Conservation (phyloP, 2,888 invertebrate genomes). For the Orgyia antiqua region DNA sequence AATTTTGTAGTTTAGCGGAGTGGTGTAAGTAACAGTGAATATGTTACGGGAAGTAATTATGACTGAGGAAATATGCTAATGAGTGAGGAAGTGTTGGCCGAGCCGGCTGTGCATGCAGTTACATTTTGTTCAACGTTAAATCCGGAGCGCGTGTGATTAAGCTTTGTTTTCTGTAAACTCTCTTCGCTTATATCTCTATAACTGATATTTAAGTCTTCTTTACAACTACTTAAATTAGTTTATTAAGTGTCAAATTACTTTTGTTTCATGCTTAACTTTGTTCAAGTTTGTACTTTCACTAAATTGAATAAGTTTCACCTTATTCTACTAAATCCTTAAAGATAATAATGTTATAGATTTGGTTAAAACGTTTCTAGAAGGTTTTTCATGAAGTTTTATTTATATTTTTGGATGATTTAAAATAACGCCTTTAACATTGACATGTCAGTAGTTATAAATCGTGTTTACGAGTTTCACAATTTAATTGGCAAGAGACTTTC, state of each 20-base stretch:
- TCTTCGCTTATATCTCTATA: conserved; percentile 3
- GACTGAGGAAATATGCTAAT: conserved; percentile 30
- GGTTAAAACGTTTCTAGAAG: not conserved
- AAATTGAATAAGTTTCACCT: conserved; percentile 4
- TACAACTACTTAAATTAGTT: conserved; percentile 12
- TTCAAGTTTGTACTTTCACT: not conserved
- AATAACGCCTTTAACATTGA: not conserved
- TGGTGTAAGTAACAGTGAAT: conserved; percentile 21
- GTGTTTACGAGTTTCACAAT: not conserved
- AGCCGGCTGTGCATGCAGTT: conserved; percentile 7
- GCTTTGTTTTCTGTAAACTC: conserved; percentile 16
- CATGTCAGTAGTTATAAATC: not conserved
- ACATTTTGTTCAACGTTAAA: conserved; percentile 15
- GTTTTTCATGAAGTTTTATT: not conserved
- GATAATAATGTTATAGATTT: conserved; percentile 1
- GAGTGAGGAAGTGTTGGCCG: conserved; percentile 17
- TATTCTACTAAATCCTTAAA: not conserved
- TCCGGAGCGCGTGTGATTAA: conserved; percentile 3
- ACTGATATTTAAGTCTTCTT: conserved; percentile 8
- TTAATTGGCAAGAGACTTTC: not conserved
- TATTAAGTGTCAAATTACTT: conserved; percentile 6
- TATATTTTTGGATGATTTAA: not conserved
- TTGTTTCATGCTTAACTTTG: not conserved
- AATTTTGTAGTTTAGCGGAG: conserved; percentile 21
- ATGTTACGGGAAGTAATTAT: conserved; percentile 36